These are phyloP conservation scores for Euthynnus affinis DNA, from an alignment of 2,797 vertebrate genomes.

Conservation along the genomic window DNA sequence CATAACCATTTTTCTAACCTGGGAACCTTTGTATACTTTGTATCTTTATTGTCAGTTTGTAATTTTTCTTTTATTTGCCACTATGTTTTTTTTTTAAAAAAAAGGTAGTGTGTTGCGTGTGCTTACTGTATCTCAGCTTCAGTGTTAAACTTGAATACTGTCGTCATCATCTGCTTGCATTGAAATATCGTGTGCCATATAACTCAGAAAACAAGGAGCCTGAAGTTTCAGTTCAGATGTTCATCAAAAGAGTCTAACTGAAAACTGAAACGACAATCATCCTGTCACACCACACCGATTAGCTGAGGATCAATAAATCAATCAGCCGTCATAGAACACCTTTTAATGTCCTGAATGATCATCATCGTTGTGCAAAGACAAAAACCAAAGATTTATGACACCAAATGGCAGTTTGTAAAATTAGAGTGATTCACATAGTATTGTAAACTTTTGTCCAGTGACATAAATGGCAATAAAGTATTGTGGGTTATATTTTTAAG, in stretches of 20 bases:
- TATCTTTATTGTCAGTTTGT: conserved; percentile 80
- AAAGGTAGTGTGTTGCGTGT: conserved; percentile 76
- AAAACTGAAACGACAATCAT: conserved; percentile 75
- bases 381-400: conserved; percentile 76
- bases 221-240: conserved; percentile 43
- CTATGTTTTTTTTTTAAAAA: conserved; percentile 79
- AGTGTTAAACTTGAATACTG: conserved; percentile 87
- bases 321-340: conserved; percentile 51
- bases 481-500: conserved; percentile 92
- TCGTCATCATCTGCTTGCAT: conserved; percentile 60
- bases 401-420: conserved; percentile 72
- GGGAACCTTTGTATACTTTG: conserved; percentile 85
- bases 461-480: conserved; percentile 93
- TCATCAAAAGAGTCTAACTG: conserved; percentile 43
- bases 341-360: conserved; percentile 56
- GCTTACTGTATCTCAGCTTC: conserved; percentile 87
- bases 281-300: conserved; percentile 56
- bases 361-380: conserved; percentile 56
- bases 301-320: conserved; percentile 50
- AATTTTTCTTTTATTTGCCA: conserved; percentile 81
- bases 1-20: conserved; percentile 83
- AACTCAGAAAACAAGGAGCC: conserved; percentile 43
- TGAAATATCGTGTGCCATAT: conserved; percentile 48
- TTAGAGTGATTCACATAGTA: conserved; percentile 73
- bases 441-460: conserved; percentile 86